Conservation (phyloP, 1,140 invertebrate genomes). For the Druon quercuslanigerum region DNA sequence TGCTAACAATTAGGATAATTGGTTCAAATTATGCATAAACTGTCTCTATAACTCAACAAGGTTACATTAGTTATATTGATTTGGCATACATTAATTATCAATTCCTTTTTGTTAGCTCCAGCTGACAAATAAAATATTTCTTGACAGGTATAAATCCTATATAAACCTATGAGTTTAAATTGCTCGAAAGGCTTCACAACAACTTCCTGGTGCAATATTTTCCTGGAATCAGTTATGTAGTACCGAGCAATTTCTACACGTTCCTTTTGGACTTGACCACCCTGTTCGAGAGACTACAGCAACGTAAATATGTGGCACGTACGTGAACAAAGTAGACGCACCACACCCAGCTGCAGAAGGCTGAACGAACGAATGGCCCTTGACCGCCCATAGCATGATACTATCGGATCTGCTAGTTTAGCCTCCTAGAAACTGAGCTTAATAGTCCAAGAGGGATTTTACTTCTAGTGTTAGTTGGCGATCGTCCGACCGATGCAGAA, state of each 20-base stretch:
- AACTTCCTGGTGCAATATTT: slow-evolving; percentile 13
- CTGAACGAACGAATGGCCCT: slow-evolving; percentile 17
- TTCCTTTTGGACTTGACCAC: slow-evolving; percentile 32
- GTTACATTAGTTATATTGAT: too few species aligned
- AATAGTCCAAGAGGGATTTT: slow-evolving; percentile 17
- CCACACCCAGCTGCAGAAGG: slow-evolving; percentile 35
- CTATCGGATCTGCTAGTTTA: slow-evolving; percentile 35
- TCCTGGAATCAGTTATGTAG: neutral
- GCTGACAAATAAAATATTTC: too few species aligned
- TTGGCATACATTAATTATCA: too few species aligned
- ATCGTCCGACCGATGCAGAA: slow-evolving; percentile 16
- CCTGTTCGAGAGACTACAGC: slow-evolving; percentile 12
- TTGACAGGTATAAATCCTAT: too few species aligned
- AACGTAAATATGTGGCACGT: slow-evolving; percentile 5
- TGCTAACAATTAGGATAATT: too few species aligned
- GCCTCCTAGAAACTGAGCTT: slow-evolving; percentile 29
- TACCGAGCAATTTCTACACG: neutral
- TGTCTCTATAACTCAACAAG: too few species aligned
- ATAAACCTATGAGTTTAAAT: too few species aligned
- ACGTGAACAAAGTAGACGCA: slow-evolving; percentile 27
- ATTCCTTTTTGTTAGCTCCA: too few species aligned
- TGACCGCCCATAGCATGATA: slow-evolving; percentile 34
- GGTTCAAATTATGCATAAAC: too few species aligned
- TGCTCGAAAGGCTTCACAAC: neutral
- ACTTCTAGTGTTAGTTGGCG: slow-evolving; percentile 23